Percentiles rank a stretch among this genome's conserved stretches.
These are phyloP conservation scores for Ascaphus truei DNA, from an alignment of 2,113 vertebrate species.

Conservation along the genomic window DNA sequence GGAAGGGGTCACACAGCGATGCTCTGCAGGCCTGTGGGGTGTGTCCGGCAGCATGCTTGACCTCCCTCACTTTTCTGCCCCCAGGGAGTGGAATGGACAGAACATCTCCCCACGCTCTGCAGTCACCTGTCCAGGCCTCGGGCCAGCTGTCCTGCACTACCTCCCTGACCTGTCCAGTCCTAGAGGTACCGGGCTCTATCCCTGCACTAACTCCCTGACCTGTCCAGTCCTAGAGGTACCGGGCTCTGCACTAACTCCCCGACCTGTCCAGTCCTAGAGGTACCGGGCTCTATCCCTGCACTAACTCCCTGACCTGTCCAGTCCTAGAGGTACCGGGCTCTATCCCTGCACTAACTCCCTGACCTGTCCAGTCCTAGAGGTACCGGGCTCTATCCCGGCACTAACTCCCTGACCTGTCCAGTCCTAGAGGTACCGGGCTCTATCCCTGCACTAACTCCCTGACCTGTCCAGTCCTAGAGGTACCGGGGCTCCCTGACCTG, in stretches of 20 bases:
- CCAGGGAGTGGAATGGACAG: background rate
- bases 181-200: background rate
- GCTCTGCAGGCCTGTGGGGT: too few relatives aligned
- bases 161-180: background rate
- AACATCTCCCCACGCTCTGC: too few relatives aligned
- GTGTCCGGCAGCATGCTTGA: background rate
- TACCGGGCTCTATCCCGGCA: background rate
- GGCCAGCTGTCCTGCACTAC: background rate
- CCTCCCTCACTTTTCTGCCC: background rate
- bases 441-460: too few relatives aligned
- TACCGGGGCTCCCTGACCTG: too few relatives aligned
- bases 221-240: background rate
- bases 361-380: background rate
- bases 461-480: background rate
- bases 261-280: background rate
- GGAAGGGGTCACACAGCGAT: too few relatives aligned
- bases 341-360: too few relatives aligned
- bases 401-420: too few relatives aligned
- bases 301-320: too few relatives aligned
- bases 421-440: background rate
- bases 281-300: background rate
- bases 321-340: background rate
- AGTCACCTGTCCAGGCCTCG: background rate
- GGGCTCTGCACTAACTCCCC: too few relatives aligned
- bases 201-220: background rate